Percentiles rank a stretch among this genome's conserved stretches.
phyloP scores from a whole-genome alignment of 2,797 vertebrate genomes.

The Myotis myotis region DNA sequence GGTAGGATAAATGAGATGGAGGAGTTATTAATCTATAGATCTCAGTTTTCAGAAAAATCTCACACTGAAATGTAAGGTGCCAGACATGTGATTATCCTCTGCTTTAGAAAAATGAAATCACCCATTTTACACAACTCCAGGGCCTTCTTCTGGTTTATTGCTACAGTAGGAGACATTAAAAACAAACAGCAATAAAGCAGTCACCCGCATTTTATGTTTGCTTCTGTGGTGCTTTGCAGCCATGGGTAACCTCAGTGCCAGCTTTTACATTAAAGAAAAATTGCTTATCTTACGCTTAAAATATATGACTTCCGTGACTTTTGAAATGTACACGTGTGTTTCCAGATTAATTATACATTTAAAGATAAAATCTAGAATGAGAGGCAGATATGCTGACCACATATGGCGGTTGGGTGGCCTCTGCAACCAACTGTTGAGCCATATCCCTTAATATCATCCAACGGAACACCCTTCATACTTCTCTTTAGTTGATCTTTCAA shows the following conservation, averaged over 20 bases:
- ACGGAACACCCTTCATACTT: neutral
- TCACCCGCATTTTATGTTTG: neutral
- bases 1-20: neutral
- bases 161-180: neutral
- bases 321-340: slow-evolving; percentile 35
- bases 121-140: slow-evolving; percentile 41
- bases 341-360: neutral
- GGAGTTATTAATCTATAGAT: slow-evolving; percentile 63
- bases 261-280: neutral
- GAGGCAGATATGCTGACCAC: neutral
- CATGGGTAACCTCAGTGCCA: neutral
- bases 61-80: neutral
- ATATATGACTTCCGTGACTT: neutral
- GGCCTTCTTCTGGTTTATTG: slow-evolving; percentile 54
- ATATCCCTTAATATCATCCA: neutral
- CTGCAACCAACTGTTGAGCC: neutral
- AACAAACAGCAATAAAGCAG: neutral
- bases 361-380: slow-evolving; percentile 11
- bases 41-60: slow-evolving; percentile 67
- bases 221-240: neutral
- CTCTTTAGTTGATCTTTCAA: neutral
- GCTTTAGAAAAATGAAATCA: slow-evolving; percentile 61
- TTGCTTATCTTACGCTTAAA: neutral
- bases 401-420: neutral
- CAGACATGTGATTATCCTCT: slow-evolving; percentile 30